phyloP scores from a whole-genome alignment of 2,113 vertebrate genomes.

The Haliaeetus leucogaster region DNA sequence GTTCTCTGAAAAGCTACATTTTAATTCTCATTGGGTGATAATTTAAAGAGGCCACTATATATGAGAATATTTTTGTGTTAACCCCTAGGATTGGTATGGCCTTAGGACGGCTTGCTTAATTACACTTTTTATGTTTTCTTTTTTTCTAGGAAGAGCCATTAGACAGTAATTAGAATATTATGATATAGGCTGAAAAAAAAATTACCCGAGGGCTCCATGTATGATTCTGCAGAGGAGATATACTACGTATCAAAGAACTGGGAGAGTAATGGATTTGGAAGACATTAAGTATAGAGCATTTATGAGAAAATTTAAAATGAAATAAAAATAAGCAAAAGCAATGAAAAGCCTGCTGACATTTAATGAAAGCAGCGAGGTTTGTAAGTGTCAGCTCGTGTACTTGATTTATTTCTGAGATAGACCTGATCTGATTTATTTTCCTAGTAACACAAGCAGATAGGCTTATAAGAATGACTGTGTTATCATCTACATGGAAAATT shows the following conservation, averaged over 20 bases:
- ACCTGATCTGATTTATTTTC: constrained; percentile 13
- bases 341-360: neutral
- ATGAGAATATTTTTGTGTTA: neutral
- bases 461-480: neutral
- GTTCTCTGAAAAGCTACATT: neutral
- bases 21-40: neutral
- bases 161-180: constrained; percentile 25
- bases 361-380: neutral
- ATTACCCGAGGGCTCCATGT: neutral
- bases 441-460: neutral
- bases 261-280: neutral
- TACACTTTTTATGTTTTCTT: neutral
- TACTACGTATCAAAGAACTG: neutral
- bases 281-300: neutral
- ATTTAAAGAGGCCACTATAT: neutral
- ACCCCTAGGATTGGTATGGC: neutral
- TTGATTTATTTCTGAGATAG: constrained; percentile 16
- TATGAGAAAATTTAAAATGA: constrained; percentile 1
- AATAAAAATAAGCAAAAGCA: constrained; percentile 1
- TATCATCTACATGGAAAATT: neutral
- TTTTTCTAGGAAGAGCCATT: neutral
- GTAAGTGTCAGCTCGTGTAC: neutral
- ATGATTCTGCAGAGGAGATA: neutral
- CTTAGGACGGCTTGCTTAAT: constrained; percentile 12
- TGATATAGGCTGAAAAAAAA: neutral